Base-by-base conservation (phyloP, 2,113 vertebrate genomes). In the Myrmecobius fasciatus region DNA sequence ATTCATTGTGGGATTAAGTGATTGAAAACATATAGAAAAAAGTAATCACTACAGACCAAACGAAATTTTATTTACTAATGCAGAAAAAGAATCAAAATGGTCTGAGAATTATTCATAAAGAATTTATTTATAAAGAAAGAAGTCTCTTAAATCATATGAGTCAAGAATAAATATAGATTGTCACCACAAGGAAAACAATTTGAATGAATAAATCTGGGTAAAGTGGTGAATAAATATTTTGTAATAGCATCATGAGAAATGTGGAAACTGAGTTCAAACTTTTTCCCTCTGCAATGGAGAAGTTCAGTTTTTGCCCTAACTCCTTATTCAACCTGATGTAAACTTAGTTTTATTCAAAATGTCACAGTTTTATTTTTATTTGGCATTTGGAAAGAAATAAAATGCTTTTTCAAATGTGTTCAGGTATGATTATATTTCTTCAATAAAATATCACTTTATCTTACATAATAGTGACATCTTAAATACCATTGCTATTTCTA, bases 351-450 rank as follows among this genome's bases (percentile, higher is more conserved):
- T 95, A 91, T 91, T 93, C 91, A 97, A 94, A 95, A 89, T 96
- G 54, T 96, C 96, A 97, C 46, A 91, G 53, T 93, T 95, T 96
- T 92, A 52, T 94, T 75, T 96, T 83, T 53, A 92, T 90, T 91
- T 97, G 31, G 51, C 93, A 31, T 91, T 96, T 97, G 53, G 51
- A 25, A 97, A 96, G 97, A 94, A n/a, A 97, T 97, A 95, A 67
- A 26, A 12, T 14, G 31, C 17, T 11, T 12, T 25, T 25, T 0
- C 10, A 97, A 96, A 91, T 91, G 24, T 95, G 52, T 53, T 26
- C 28, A 53, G 93, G 1, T 3, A 20, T 92, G 89, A 94, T 94
- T 97, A 75, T 95, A 53, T n/a, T 54, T 90, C 98, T 96, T 92
- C 89, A 97, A 92, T 96, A 17, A 96, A 95, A 43, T 96, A 94